Conservation (phyloP, 2,888 invertebrate genomes). For the Clanis bilineata region DNA sequence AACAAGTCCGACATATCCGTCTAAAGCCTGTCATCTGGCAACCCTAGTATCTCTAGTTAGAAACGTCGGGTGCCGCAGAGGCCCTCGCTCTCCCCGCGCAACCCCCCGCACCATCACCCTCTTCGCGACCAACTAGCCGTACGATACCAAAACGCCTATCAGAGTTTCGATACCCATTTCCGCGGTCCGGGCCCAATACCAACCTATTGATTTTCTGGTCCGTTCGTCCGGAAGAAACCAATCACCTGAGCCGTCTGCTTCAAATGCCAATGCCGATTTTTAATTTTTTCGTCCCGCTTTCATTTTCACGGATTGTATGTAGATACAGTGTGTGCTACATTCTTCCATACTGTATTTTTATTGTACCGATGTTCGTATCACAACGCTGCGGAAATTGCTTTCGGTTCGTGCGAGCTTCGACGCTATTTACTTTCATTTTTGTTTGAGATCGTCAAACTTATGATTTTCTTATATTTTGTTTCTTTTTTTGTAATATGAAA, state of each 20-base stretch:
- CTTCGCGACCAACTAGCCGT: not conserved
- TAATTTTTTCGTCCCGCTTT: not conserved
- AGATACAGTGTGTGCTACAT: not conserved
- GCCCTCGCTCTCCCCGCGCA: not conserved
- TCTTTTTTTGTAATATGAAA: not conserved
- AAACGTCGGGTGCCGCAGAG: not conserved
- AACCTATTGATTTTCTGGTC: constrained; percentile 32
- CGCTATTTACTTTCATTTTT: not conserved
- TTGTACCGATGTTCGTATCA: not conserved
- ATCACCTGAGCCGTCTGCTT: constrained; percentile 15
- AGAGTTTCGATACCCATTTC: constrained; percentile 21
- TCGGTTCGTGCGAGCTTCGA: not conserved
- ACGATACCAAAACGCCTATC: constrained; percentile 14
- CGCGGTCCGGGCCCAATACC: constrained; percentile 26
- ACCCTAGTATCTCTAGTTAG: too few relatives aligned
- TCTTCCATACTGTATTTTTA: not conserved
- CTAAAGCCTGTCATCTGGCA: too few relatives aligned
- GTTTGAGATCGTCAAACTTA: not conserved
- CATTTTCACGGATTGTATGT: constrained; percentile 6
- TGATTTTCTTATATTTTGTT: not conserved
- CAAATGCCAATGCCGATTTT: not conserved
- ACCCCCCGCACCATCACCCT: not conserved
- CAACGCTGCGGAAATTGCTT: not conserved
- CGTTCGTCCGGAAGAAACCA: constrained; percentile 31
- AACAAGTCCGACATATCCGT: too few relatives aligned